Conservation (phyloP, 2,113 vertebrate genomes). For the Triplophysa siluroides region DNA sequence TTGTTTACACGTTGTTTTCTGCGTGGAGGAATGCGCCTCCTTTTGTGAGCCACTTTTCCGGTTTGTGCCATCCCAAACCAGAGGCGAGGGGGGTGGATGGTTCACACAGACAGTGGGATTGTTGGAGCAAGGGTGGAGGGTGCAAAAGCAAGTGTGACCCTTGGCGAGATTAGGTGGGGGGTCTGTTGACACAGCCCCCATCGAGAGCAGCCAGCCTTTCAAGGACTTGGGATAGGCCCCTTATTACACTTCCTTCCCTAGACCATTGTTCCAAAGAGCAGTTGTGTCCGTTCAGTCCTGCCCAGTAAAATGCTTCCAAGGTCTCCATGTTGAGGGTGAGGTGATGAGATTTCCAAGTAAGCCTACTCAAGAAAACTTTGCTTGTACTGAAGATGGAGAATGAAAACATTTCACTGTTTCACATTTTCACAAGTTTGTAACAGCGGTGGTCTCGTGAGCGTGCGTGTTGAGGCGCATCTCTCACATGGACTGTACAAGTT, state of each 20-base stretch:
- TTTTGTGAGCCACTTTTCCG: slow-evolving; percentile 44
- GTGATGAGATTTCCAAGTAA: slow-evolving; percentile 24
- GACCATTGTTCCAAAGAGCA: slow-evolving; percentile 58
- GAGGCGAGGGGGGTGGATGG: not conserved
- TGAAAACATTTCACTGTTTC: not conserved
- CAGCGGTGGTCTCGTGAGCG: too few relatives aligned
- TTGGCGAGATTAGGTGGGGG: slow-evolving; percentile 36
- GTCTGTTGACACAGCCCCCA: slow-evolving; percentile 55
- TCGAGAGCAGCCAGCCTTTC: slow-evolving; percentile 50
- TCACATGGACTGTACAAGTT: not conserved
- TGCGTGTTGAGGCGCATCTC: not conserved
- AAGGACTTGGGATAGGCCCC: slow-evolving; percentile 55
- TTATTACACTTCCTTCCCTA: slow-evolving; percentile 60
- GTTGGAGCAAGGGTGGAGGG: slow-evolving; percentile 4
- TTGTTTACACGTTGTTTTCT: slow-evolving; percentile 39
- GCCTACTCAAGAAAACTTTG: slow-evolving; percentile 16
- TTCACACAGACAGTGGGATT: slow-evolving; percentile 12
- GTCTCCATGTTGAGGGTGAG: slow-evolving; percentile 18
- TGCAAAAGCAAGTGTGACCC: slow-evolving; percentile 25
- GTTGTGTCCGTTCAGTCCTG: slow-evolving; percentile 36
- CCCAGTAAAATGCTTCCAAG: slow-evolving; percentile 29
- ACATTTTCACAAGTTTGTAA: too few relatives aligned
- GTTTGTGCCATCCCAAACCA: slow-evolving; percentile 37
- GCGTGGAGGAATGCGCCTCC: slow-evolving; percentile 13
- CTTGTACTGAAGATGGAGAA: not conserved